Evolutionary conservation across 2,113 vertebrate genomes (phyloP).

Genomic region (Elaphurus davidianus): DNA sequence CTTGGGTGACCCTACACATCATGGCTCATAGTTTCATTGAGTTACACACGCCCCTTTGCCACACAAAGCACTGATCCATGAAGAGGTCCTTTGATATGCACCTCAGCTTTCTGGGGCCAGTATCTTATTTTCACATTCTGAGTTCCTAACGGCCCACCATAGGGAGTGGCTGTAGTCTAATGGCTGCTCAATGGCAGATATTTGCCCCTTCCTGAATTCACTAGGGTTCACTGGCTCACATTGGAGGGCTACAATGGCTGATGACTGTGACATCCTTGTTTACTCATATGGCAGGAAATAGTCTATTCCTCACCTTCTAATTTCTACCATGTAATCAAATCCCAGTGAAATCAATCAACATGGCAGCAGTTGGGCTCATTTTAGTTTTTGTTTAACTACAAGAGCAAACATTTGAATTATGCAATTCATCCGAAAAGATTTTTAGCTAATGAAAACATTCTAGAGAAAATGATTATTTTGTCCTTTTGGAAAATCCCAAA

Average conservation of each 20-base stretch:
- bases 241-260: not conserved
- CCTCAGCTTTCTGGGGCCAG: not conserved
- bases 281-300: not conserved
- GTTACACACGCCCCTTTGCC: not conserved
- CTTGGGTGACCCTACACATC: not conserved
- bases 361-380: not conserved
- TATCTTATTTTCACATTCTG: not conserved
- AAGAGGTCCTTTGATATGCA: not conserved
- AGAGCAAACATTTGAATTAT: not conserved
- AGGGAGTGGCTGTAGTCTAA: not conserved
- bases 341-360: not conserved
- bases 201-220: not conserved
- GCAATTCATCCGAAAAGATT: not conserved
- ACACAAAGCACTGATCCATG: not conserved
- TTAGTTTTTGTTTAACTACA: not conserved
- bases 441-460: not conserved
- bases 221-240: not conserved
- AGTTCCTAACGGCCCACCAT: not conserved
- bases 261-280: not conserved
- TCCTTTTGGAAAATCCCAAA: not conserved
- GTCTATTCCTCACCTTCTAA: not conserved
- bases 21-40: not conserved
- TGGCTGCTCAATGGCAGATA: not conserved
- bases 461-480: not conserved
- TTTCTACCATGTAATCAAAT: not conserved